These are phyloP conservation scores for Ageneiosus marmoratus DNA, from an alignment of 2,113 vertebrate genomes.

Conservation along the genomic window DNA sequence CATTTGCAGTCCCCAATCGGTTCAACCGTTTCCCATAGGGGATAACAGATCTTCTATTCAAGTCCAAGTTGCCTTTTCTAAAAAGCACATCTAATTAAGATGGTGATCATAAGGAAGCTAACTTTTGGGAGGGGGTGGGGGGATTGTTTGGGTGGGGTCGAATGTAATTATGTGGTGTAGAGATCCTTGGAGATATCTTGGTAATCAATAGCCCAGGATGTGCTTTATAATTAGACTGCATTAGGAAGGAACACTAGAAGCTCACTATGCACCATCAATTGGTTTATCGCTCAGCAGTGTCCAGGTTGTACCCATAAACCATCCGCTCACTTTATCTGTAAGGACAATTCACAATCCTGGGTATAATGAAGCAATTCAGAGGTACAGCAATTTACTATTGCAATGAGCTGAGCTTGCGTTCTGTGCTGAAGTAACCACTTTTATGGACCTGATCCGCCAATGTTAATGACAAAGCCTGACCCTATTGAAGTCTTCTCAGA, in stretches of 20 bases:
- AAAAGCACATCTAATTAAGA: constrained; percentile 24
- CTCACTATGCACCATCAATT: constrained; percentile 13
- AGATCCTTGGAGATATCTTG: constrained; percentile 25
- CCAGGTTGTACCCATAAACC: constrained; percentile 24
- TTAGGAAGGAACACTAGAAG: constrained; percentile 26
- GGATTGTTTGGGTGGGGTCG: not conserved
- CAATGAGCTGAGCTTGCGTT: constrained; percentile 38
- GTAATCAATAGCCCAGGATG: constrained; percentile 23
- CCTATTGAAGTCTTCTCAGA: constrained; percentile 13
- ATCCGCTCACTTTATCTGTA: constrained; percentile 28
- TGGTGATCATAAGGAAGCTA: not conserved
- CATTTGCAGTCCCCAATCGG: not conserved
- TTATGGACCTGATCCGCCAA: constrained; percentile 24
- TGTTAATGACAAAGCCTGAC: constrained; percentile 35
- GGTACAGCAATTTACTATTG: not conserved
- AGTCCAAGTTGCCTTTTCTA: constrained; percentile 27
- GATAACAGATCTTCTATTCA: not conserved
- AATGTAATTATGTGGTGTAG: not conserved
- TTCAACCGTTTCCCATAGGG: not conserved
- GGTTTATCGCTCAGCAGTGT: constrained; percentile 25
- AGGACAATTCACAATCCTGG: constrained; percentile 26
- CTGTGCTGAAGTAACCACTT: constrained; percentile 23
- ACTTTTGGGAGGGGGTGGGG: not conserved
- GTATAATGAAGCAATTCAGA: constrained; percentile 33
- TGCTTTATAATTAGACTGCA: constrained; percentile 38